These are phyloP conservation scores for Rhizomys pruinosus DNA, from an alignment of 2,113 vertebrate genomes.

Conservation along the genomic window DNA sequence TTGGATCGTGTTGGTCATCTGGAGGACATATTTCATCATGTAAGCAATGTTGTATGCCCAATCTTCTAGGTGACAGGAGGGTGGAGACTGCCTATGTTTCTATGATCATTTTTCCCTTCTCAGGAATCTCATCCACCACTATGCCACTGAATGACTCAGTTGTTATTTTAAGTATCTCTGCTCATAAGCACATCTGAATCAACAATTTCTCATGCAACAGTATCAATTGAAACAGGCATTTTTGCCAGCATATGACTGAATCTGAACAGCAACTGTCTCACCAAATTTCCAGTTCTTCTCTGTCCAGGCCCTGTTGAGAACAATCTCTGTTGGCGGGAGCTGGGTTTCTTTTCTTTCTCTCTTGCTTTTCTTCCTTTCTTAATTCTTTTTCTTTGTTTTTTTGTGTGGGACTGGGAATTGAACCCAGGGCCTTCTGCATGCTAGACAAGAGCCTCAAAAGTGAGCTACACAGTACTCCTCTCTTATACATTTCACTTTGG, in stretches of 20 bases:
- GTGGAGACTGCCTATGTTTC: not conserved
- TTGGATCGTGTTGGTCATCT: not conserved
- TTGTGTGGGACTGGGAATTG: too few species aligned
- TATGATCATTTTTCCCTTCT: not conserved
- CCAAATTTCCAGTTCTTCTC: not conserved
- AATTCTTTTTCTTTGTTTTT: not conserved
- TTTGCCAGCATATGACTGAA: not conserved
- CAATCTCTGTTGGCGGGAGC: not conserved
- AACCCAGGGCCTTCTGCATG: fast-evolving
- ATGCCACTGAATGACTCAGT: not conserved
- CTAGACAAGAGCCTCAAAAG: not conserved
- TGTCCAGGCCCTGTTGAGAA: too few species aligned
- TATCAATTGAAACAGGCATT: not conserved
- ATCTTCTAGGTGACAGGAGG: not conserved
- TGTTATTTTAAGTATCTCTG: not conserved
- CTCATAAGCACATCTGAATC: not conserved
- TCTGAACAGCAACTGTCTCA: not conserved
- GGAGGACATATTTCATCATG: not conserved
- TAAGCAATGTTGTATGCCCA: not conserved
- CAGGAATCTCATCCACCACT: not conserved
- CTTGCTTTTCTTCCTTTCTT: not conserved
- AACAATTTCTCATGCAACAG: not conserved
- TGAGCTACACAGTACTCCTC: not conserved
- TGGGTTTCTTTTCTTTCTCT: not conserved
- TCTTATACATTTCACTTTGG: not conserved